Evolutionary conservation across 2,888 invertebrate genomes (phyloP).

Genomic region (Lasioglossum calceatum): DNA sequence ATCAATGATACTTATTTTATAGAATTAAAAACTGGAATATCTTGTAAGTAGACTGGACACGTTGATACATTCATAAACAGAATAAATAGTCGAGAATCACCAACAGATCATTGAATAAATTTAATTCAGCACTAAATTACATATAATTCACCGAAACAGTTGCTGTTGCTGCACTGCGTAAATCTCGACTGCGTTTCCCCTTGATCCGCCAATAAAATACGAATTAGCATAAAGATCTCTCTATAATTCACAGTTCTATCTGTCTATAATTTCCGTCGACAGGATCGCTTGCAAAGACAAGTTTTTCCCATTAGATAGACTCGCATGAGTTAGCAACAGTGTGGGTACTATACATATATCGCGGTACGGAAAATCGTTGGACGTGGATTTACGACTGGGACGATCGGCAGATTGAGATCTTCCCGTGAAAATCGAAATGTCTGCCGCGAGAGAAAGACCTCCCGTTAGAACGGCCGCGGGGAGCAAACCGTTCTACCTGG

Average conservation of each 20-base stretch:
- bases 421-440: slow-evolving; percentile 16
- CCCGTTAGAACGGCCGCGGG: slow-evolving; percentile 8
- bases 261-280: neutral
- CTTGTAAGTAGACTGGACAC: neutral
- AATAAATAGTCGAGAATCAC: neutral
- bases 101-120: neutral
- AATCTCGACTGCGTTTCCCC: neutral
- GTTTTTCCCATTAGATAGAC: neutral
- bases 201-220: neutral
- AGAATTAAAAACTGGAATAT: neutral
- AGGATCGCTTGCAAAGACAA: neutral
- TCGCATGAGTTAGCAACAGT: neutral
- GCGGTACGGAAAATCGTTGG: neutral
- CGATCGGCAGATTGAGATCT: neutral
- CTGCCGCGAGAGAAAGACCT: neutral
- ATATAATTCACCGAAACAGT: neutral
- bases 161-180: neutral
- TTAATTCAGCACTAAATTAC: neutral
- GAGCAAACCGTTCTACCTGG: neutral
- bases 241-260: neutral
- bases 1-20: neutral
- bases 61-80: neutral
- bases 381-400: neutral
- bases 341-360: neutral
- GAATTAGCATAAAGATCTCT: neutral